A percentile compares a stretch with the other conserved stretches of the same genome.
These are phyloP conservation scores for Drosophila atroscutellata DNA, from an alignment of 2,888 invertebrate species.

Conservation along the genomic window DNA sequence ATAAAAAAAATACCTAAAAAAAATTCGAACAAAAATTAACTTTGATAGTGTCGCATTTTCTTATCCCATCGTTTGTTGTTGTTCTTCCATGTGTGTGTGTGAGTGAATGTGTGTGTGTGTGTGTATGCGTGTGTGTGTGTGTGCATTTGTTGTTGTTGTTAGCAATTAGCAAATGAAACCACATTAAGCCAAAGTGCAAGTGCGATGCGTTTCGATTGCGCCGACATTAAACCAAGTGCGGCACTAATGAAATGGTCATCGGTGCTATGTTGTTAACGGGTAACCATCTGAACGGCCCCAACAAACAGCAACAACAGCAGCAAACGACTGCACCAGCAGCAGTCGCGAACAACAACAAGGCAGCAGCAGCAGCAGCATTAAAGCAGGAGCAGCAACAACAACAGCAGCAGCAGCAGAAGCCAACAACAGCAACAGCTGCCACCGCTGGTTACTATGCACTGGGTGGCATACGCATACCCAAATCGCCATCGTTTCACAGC, in stretches of 20 bases:
- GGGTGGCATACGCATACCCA: conserved; percentile 88
- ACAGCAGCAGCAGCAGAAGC: conserved; percentile 9
- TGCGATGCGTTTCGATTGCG: conserved; percentile 57
- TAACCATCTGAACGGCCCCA: conserved; percentile 81
- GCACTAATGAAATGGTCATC: conserved; percentile 85
- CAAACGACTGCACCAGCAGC: conserved; percentile 29
- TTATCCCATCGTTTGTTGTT: conserved; percentile 30
- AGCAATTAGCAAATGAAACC: conserved; percentile 21
- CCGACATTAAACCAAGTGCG: conserved; percentile 72
- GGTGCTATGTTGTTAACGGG: conserved; percentile 85
- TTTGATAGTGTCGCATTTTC: conserved; percentile 43
- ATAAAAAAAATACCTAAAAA: not conserved
- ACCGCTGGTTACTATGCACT: conserved; percentile 84
- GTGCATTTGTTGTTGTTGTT: conserved; percentile 23
- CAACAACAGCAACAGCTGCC: conserved; percentile 22
- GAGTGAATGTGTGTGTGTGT: not conserved
- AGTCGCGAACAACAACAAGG: conserved; percentile 35
- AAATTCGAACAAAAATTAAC: conserved; percentile 23
- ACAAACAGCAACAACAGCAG: conserved; percentile 62
- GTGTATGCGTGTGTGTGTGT: not conserved
- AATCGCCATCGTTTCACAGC: conserved; percentile 95
- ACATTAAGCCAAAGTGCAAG: conserved; percentile 30
- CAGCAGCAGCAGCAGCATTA: conserved; percentile 47
- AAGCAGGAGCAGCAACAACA: conserved; percentile 29
- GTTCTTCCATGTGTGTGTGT: conserved; percentile 15